Evolutionary conservation across 2,113 vertebrate genomes (phyloP), one percentile per base, ranked within the genome.

Genomic region (Tringa solitaria): DNA sequence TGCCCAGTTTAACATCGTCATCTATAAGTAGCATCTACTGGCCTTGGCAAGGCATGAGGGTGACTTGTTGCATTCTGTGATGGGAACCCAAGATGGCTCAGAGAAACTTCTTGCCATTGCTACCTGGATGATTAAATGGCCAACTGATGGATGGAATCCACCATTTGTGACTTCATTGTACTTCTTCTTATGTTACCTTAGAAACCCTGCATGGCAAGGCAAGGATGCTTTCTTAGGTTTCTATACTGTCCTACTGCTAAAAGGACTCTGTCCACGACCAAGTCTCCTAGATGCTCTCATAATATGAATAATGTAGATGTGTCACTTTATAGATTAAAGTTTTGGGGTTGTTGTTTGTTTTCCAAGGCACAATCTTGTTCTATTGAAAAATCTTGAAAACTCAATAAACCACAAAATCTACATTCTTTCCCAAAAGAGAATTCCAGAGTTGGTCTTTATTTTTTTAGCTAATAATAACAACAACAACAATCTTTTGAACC

Each of bases 21-120:
- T 61, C 35, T 1, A 0, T 46, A 43, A 32, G 37, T 8, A 61
- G 12, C n/a, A 7, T 32, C 54, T 57, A 4, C 33, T 74, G 30
- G 23, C 41, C 37, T 2, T 18, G 86, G 50, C 41, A 85, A 59
- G 24, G 9, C 50, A 60, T 20, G n/a, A 24, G 45, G 43, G 24
- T 2, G 4, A 2, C 32, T 85, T 0, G 0, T 70, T 48, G 32
- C 3, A 1, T 54, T 63, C 37, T 33, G 27, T 41, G 41, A 43
- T 48, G 54, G 53, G 65, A 85, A 74, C 46, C 48, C 41, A 43
- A 63, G 27, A 37, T 60, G 75, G 13, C 41, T 53, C 61, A 48
- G 79, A 75, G 61, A 48, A 88, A 22, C 37, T 24, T 82, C 32
- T 53, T 72, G 30, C 14, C 7, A 3, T 72, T 7, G 2, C 24